Conservation (phyloP, 2,113 vertebrate genomes). For the Lophura nycthemera region DNA sequence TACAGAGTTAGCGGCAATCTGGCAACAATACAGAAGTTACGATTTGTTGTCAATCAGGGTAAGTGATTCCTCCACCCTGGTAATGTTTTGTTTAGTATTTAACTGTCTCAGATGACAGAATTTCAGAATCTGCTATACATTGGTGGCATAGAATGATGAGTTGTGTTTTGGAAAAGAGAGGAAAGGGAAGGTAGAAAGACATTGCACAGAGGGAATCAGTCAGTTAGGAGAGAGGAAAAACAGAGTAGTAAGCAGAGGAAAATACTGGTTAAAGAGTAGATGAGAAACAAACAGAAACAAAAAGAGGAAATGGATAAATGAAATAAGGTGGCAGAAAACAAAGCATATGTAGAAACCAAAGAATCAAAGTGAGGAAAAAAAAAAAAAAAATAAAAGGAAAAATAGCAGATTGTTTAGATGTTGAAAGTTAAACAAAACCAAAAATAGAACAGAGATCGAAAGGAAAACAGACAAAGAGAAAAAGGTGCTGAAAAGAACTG, state of each 20-base stretch:
- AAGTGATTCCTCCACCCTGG: slow-evolving; percentile 76
- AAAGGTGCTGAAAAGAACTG: slow-evolving; percentile 36
- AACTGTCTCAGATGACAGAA: slow-evolving; percentile 71
- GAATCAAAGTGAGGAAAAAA: neutral
- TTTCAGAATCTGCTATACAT: slow-evolving; percentile 67
- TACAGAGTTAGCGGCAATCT: slow-evolving; percentile 93
- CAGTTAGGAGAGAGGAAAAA: slow-evolving; percentile 21
- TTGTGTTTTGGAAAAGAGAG: slow-evolving; percentile 17
- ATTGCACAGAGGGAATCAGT: slow-evolving; percentile 10
- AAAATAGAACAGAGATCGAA: slow-evolving; percentile 18
- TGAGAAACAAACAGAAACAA: neutral
- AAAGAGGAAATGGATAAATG: neutral
- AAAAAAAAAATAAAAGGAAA: slow-evolving; percentile 17
- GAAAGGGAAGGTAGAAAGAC: slow-evolving; percentile 45
- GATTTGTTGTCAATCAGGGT: slow-evolving; percentile 92
- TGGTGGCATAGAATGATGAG: slow-evolving; percentile 64
- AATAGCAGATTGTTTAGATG: slow-evolving; percentile 55
- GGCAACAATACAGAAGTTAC: slow-evolving; percentile 91
- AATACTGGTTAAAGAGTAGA: slow-evolving; percentile 24
- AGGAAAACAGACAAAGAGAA: neutral
- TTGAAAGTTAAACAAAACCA: slow-evolving; percentile 46
- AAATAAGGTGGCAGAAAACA: slow-evolving; percentile 16
- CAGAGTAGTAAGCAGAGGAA: slow-evolving; percentile 41
- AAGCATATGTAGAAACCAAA: slow-evolving; percentile 11
- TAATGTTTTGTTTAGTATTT: slow-evolving; percentile 75